These are phyloP conservation scores for Natrix natrix DNA, from an alignment of 2,797 vertebrate species.

Conservation along the genomic window DNA sequence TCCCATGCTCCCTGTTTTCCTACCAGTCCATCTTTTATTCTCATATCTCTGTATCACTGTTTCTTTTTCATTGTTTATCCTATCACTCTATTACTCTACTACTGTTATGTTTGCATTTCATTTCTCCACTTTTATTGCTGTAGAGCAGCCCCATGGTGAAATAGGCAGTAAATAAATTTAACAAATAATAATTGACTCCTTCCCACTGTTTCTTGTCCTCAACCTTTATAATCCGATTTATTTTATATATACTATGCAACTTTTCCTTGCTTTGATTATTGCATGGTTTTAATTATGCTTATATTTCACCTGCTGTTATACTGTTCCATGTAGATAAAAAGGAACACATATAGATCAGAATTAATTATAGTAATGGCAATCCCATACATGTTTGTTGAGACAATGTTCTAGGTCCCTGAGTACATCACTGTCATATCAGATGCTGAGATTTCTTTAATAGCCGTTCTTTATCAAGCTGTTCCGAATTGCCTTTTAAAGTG, in stretches of 20 bases:
- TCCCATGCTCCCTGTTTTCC: not conserved
- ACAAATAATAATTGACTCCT: not conserved
- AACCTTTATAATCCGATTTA: not conserved
- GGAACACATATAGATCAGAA: not conserved
- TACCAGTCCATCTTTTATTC: not conserved
- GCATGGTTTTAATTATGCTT: not conserved
- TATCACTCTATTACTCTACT: not conserved
- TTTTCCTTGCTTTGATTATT: not conserved
- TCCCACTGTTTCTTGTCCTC: not conserved
- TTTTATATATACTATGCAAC: not conserved
- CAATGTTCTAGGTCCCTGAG: not conserved
- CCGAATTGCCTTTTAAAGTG: not conserved
- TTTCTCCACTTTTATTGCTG: not conserved
- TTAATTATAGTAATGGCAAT: not conserved
- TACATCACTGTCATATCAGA: not conserved
- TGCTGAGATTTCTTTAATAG: not conserved
- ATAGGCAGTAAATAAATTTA: not conserved
- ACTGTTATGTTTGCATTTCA: not conserved
- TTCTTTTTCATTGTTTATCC: not conserved
- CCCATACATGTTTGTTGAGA: not conserved
- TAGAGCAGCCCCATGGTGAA: not conserved
- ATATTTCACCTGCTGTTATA: not conserved
- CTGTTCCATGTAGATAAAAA: not conserved
- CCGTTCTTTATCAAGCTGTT: not conserved
- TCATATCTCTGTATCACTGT: not conserved